These are phyloP conservation scores for Drosophila mettleri DNA, from an alignment of 2,888 invertebrate genomes.

Conservation along the genomic window DNA sequence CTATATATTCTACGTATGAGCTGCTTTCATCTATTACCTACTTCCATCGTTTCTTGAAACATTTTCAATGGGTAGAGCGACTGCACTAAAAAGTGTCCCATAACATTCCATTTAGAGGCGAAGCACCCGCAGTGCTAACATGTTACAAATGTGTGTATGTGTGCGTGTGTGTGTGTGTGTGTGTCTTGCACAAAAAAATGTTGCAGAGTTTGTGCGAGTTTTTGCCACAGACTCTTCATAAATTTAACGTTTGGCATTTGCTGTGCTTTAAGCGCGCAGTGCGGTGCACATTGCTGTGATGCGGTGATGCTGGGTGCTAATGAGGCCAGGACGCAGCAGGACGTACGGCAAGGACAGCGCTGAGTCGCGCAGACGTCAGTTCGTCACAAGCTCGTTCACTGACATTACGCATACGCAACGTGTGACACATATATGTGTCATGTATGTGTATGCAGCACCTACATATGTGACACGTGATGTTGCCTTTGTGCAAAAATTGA, in stretches of 20 bases:
- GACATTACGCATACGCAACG: slow-evolving; percentile 61
- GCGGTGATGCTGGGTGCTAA: slow-evolving; percentile 37
- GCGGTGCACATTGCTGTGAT: slow-evolving; percentile 38
- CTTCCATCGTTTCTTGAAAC: too few species aligned
- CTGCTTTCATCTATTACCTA: background rate
- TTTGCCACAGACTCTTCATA: slow-evolving; percentile 28
- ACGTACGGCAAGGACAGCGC: slow-evolving; percentile 12
- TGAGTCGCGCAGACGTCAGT: slow-evolving; percentile 5
- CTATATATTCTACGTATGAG: background rate
- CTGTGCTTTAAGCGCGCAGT: slow-evolving; percentile 39
- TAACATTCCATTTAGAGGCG: background rate
- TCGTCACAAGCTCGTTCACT: slow-evolving; percentile 3
- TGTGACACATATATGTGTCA: slow-evolving; percentile 22
- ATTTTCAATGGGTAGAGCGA: background rate
- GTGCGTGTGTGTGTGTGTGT: slow-evolving; percentile 26
- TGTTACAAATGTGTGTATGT: slow-evolving; percentile 11
- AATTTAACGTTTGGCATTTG: slow-evolving; percentile 51
- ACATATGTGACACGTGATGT: slow-evolving; percentile 26
- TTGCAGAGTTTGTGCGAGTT: slow-evolving; percentile 29
- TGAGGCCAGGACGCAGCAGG: slow-evolving; percentile 33
- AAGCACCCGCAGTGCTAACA: slow-evolving; percentile 1
- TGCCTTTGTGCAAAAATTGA: slow-evolving; percentile 66
- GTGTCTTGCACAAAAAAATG: slow-evolving; percentile 8
- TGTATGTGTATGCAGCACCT: background rate
- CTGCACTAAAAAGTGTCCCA: slow-evolving; percentile 3